Percentiles rank a stretch among this genome's conserved stretches.
These are phyloP conservation scores for Rhinella marina DNA, from an alignment of 2,797 vertebrate species.

Conservation along the genomic window DNA sequence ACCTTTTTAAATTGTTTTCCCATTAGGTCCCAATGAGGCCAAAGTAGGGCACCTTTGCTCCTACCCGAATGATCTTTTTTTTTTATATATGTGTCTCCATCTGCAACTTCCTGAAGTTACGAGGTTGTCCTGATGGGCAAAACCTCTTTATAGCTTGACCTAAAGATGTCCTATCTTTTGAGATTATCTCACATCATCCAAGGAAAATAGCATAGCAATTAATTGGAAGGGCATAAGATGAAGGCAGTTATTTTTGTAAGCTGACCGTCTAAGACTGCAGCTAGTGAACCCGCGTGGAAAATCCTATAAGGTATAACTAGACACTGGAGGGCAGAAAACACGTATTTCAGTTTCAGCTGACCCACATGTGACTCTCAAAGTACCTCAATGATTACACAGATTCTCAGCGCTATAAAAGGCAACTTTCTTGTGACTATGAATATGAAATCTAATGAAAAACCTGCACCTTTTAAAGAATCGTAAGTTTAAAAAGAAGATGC, in stretches of 20 bases:
- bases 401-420: background rate
- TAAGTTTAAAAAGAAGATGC: conserved; percentile 23
- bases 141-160: too few species aligned
- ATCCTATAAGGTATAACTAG: background rate
- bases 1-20: too few species aligned
- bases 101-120: background rate
- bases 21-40: too few species aligned
- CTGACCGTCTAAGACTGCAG: too few species aligned
- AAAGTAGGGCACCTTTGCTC: too few species aligned
- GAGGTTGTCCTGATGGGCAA: too few species aligned
- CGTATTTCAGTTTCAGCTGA: background rate
- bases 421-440: background rate
- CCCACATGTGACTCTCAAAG: background rate
- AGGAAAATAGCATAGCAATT: background rate
- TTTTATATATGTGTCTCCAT: background rate
- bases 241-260: background rate
- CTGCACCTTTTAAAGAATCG: background rate
- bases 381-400: background rate
- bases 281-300: too few species aligned
- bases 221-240: background rate
- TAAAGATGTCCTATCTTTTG: too few species aligned
- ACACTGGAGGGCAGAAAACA: background rate
- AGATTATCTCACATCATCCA: too few species aligned
- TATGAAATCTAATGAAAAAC: background rate
- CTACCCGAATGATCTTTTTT: background rate